Conservation (phyloP, 2,888 invertebrate genomes). For the Stratiomys singularior region DNA sequence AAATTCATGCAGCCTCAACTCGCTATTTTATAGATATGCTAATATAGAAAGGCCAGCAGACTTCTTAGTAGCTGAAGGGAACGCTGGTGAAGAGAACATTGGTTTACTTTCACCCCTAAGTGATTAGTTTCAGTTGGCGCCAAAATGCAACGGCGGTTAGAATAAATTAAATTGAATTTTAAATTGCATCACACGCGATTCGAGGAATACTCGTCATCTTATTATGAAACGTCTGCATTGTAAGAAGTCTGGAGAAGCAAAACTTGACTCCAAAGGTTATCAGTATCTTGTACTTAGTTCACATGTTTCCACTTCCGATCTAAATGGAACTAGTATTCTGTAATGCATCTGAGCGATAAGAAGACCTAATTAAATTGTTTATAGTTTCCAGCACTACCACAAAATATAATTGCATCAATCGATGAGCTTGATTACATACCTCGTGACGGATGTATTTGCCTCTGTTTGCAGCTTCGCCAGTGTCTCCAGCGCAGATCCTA, state of each 20-base stretch:
- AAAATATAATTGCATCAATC: not conserved
- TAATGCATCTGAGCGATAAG: not conserved
- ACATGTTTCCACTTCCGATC: conserved; percentile 26
- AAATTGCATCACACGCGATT: too few species aligned
- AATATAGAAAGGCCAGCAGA: too few species aligned
- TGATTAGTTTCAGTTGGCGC: too few species aligned
- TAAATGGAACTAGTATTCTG: not conserved
- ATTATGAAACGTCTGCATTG: too few species aligned
- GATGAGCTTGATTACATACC: conserved; percentile 58
- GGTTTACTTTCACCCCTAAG: too few species aligned
- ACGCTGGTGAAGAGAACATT: too few species aligned
- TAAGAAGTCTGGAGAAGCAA: not conserved
- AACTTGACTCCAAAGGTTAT: not conserved
- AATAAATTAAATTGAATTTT: too few species aligned
- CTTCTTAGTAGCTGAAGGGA: too few species aligned
- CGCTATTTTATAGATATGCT: too few species aligned
- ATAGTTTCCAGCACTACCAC: not conserved
- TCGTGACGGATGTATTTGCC: conserved; percentile 83
- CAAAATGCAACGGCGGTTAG: too few species aligned
- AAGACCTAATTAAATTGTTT: not conserved
- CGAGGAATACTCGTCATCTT: too few species aligned
- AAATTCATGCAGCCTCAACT: too few species aligned
- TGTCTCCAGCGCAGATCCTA: conserved; percentile 80
- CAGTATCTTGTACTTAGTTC: not conserved
- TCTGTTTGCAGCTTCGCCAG: conserved; percentile 81